Evolutionary conservation across 1,140 invertebrate species (phyloP).

Genomic region (Brachionus paranguensis): DNA sequence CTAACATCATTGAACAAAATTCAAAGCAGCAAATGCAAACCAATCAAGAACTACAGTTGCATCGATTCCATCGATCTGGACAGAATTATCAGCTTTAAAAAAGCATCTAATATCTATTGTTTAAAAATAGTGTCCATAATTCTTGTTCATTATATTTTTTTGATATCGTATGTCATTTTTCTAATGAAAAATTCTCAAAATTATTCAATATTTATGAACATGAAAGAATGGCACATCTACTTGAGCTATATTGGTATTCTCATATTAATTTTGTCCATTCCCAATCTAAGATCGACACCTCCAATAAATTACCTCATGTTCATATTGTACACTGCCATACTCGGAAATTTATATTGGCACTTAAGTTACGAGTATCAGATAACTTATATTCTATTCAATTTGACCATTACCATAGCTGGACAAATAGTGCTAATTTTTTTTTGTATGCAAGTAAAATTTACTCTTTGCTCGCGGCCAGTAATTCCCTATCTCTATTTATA

Average conservation of each 20-base stretch:
- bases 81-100: background rate
- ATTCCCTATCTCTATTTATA: slow-evolving; percentile 9
- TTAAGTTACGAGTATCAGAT: background rate
- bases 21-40: background rate
- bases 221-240: slow-evolving; percentile 18
- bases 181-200: background rate
- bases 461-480: slow-evolving; percentile 2
- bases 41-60: background rate
- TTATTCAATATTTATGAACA: background rate
- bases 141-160: slow-evolving; percentile 9
- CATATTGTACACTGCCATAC: background rate
- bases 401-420: background rate
- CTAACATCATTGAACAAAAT: slow-evolving; percentile 27
- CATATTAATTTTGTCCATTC: background rate
- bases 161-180: background rate
- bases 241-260: background rate
- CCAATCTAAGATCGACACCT: background rate
- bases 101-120: background rate
- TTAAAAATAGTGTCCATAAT: slow-evolving; percentile 6
- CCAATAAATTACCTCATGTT: slow-evolving; percentile 14
- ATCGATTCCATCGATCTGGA: background rate
- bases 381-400: background rate
- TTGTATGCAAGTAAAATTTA: slow-evolving; percentile 23
- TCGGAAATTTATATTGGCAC: background rate
- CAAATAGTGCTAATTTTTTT: background rate